These are phyloP conservation scores for Meta bourneti DNA, from an alignment of 2,888 invertebrate species.

Conservation along the genomic window DNA sequence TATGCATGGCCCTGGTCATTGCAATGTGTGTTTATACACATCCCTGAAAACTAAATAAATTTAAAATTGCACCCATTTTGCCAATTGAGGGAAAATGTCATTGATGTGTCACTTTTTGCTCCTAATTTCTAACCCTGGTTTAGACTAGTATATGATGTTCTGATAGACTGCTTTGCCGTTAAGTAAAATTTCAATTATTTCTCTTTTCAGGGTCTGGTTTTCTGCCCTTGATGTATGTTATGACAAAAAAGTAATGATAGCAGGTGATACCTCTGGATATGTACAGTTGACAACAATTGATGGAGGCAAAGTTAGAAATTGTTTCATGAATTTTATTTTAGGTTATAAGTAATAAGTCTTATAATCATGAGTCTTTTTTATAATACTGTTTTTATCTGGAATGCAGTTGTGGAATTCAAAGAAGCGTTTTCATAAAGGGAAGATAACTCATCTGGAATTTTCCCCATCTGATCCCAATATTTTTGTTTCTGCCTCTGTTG, in stretches of 20 bases:
- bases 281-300: neutral
- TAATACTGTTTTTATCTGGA: no score
- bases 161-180: no score
- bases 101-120: no score
- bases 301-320: neutral
- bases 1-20: no score
- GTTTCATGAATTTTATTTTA: neutral
- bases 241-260: neutral
- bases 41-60: no score
- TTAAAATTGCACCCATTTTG: no score
- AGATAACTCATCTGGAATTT: slow-evolving; percentile 67
- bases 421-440: slow-evolving; percentile 52
- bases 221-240: neutral
- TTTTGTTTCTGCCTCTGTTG: slow-evolving; percentile 65
- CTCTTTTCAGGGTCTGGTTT: neutral
- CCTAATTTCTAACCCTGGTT: no score
- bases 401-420: slow-evolving; percentile 19
- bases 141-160: no score
- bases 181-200: neutral
- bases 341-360: no score
- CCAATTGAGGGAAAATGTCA: no score
- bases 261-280: neutral
- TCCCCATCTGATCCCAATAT: slow-evolving; percentile 54
- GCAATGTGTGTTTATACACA: no score
- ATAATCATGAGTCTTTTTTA: no score